phyloP scores from a whole-genome alignment of 2,888 invertebrate species.

The Margaritifera margaritifera region DNA sequence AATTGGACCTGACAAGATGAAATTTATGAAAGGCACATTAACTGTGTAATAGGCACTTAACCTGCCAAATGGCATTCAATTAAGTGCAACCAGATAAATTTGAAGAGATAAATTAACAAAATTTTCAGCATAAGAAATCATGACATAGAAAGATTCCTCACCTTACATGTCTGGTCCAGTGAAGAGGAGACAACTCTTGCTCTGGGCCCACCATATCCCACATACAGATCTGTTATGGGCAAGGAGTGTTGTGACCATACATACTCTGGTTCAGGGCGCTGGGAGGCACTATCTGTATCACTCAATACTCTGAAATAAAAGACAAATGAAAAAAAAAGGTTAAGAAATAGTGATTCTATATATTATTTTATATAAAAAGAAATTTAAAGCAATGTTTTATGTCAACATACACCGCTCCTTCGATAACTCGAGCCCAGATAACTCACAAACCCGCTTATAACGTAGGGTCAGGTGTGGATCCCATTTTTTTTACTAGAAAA shows the following conservation, averaged over 20 bases:
- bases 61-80: no score
- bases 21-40: no score
- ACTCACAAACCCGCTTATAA: no score
- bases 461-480: no score
- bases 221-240: constrained; percentile 84
- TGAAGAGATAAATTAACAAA: no score
- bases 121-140: no score
- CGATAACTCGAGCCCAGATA: no score
- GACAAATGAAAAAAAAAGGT: not conserved
- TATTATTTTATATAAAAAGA: not conserved
- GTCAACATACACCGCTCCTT: no score
- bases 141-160: constrained; percentile 27
- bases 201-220: constrained; percentile 82
- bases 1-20: no score
- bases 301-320: constrained; percentile 45
- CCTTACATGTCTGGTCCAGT: constrained; percentile 85
- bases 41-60: no score
- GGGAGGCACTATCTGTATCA: constrained; percentile 21
- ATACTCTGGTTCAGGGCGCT: constrained; percentile 40
- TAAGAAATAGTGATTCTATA: not conserved
- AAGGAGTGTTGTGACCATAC: constrained; percentile 85
- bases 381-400: not conserved
- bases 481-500: no score
- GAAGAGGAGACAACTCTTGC: constrained; percentile 86
- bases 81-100: no score